phyloP scores from a whole-genome alignment of 2,797 vertebrate genomes.

The Knipowitschia caucasica region DNA sequence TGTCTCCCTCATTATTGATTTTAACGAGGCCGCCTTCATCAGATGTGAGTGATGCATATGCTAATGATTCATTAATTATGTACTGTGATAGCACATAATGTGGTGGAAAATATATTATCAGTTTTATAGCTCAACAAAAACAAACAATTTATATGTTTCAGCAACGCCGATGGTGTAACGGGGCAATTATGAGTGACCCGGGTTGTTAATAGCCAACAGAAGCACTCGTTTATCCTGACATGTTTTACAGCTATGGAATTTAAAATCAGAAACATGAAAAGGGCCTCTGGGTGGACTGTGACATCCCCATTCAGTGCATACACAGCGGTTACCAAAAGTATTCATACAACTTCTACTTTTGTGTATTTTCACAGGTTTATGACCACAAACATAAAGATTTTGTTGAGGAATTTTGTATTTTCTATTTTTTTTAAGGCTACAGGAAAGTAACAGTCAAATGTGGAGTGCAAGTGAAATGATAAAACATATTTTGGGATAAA shows the following conservation, averaged over 20 bases:
- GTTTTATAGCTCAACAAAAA: background rate
- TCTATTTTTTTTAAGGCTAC: no score
- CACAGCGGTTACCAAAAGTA: no score
- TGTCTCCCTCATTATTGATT: slow-evolving; percentile 14
- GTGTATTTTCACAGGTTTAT: no score
- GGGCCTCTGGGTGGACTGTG: no score
- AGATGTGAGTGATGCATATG: slow-evolving; percentile 4
- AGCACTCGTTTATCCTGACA: no score
- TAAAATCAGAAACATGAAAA: background rate
- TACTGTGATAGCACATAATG: background rate
- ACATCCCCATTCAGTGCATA: no score
- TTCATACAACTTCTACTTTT: no score
- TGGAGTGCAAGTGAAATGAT: no score
- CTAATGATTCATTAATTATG: slow-evolving; percentile 13
- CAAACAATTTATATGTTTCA: slow-evolving; percentile 7
- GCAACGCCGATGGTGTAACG: background rate
- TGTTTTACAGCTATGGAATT: background rate
- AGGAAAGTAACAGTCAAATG: no score
- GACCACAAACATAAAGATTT: no score
- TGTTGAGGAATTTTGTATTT: no score
- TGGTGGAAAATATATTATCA: slow-evolving; percentile 7
- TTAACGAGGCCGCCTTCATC: background rate
- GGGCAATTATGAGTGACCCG: background rate
- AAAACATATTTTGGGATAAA: no score
- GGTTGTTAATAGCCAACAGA: background rate